phyloP scores from a whole-genome alignment of 2,888 invertebrate genomes.

The Clusia tigrina region DNA sequence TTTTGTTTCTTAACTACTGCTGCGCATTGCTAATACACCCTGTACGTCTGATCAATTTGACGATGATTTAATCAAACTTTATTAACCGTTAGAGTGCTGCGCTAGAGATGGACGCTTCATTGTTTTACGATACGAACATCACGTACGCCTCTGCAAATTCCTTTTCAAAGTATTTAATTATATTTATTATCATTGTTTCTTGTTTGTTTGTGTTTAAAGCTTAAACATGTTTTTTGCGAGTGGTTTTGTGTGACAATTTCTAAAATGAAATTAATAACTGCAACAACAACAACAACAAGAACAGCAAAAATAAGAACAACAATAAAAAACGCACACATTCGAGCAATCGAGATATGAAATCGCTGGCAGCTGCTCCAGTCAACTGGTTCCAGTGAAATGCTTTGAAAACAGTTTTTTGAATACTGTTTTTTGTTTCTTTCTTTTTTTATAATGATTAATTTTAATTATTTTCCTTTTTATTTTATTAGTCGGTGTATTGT shows the following conservation, averaged over 20 bases:
- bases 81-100: neutral
- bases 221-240: neutral
- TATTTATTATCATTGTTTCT: no score
- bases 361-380: neutral
- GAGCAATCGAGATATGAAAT: neutral
- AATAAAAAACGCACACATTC: neutral
- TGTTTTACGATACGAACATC: neutral
- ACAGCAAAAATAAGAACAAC: neutral
- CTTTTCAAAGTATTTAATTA: neutral
- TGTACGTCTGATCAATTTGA: no score
- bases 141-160: neutral
- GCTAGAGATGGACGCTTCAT: neutral
- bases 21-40: no score
- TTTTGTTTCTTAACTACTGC: no score
- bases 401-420: neutral
- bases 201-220: no score
- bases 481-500: neutral
- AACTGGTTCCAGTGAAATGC: slow-evolving; percentile 3
- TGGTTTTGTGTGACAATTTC: neutral
- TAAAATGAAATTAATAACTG: neutral
- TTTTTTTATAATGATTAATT: no score
- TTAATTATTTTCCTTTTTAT: neutral
- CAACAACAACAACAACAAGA: neutral
- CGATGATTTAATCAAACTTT: neutral
- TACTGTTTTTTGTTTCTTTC: neutral